Evolutionary conservation across 2,888 invertebrate genomes (phyloP).

Genomic region (Fabriciana adippe): DNA sequence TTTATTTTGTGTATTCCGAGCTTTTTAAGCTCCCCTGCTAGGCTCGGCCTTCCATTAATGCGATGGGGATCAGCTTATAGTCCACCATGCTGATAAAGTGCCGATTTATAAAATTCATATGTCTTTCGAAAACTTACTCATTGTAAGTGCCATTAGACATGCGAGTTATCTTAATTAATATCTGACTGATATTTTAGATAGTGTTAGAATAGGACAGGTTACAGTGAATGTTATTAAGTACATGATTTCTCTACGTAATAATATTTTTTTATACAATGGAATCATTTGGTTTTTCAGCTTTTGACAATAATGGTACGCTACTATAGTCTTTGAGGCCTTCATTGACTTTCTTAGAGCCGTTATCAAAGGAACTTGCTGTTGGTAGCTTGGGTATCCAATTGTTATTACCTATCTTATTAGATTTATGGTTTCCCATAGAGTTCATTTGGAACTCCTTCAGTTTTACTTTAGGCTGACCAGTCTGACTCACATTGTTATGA

Average conservation of each 20-base stretch:
- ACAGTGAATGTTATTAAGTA: conserved; percentile 4
- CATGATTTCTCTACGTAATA: conserved; percentile 11
- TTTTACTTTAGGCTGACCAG: conserved; percentile 66
- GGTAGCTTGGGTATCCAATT: conserved; percentile 77
- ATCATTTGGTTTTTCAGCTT: conserved; percentile 71
- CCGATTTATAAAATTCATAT: no score
- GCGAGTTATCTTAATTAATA: no score
- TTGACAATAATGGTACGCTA: conserved; percentile 73
- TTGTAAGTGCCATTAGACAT: no score
- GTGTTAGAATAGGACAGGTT: not conserved
- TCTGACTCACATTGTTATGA: conserved; percentile 60
- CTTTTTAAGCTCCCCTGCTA: no score
- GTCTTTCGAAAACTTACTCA: no score
- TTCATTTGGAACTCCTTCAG: conserved; percentile 68
- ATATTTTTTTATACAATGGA: conserved; percentile 61
- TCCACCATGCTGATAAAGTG: no score
- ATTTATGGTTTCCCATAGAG: conserved; percentile 63
- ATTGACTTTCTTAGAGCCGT: conserved; percentile 62
- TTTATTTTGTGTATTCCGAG: no score
- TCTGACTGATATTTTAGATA: no score
- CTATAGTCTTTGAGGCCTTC: conserved; percentile 75
- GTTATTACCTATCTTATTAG: conserved; percentile 74
- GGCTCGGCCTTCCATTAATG: no score
- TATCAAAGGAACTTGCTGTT: conserved; percentile 74
- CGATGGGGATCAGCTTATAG: no score